Base-by-base conservation (phyloP, 2,888 invertebrate species). In the Perdita meconis region DNA sequence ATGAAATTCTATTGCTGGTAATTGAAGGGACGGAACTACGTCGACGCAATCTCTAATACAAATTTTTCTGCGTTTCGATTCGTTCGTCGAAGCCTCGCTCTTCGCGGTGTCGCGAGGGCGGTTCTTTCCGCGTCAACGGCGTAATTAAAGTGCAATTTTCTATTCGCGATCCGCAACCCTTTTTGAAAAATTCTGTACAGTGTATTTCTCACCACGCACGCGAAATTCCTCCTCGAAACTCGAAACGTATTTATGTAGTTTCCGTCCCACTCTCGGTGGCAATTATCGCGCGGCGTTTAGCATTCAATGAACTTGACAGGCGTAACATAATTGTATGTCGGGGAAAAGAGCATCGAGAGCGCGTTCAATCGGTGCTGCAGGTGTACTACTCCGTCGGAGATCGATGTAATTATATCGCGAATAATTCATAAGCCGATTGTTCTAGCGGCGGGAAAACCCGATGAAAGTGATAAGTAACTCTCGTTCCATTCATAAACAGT, bases 361-460 rank as follows among this genome's bases (percentile, higher is more conserved):
- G 38, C 47, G 55, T 69, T 38, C 74, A 44, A 65, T 55, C 71
- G 50, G 22, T 22, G 16, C 24, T 51, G 55, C 77, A 73, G 64
- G 64, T 75, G 64, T 36, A 51, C n/a, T n/a, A n/a, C 60, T 6
- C 34, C 57, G 65, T 57, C 36, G 30, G 34, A 60, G 55, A 79
- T 67, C 78, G 67, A 50, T 51, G 64, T 67, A 78, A 80, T 80
- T 80, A 74, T 74, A 59, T 64, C 50, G 51, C 42, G 79, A 80
- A 74, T 79, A 71, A 80, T 78, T 80, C 80, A 79, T 71, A 65
- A 79, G 72, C 53, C 78, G 71, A 74, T 74, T 74, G 79, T 78
- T 70, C 60, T 8, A n/a, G 22, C 47, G 22, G 59, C 13, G 22
- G 59, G 61, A 70, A 67, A 67, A 47, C 30, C 24, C 34, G 78